Percentiles rank a stretch among this genome's conserved stretches.
Evolutionary conservation across 1,140 invertebrate species (phyloP).

Genomic region (Drosophila trapezifrons): DNA sequence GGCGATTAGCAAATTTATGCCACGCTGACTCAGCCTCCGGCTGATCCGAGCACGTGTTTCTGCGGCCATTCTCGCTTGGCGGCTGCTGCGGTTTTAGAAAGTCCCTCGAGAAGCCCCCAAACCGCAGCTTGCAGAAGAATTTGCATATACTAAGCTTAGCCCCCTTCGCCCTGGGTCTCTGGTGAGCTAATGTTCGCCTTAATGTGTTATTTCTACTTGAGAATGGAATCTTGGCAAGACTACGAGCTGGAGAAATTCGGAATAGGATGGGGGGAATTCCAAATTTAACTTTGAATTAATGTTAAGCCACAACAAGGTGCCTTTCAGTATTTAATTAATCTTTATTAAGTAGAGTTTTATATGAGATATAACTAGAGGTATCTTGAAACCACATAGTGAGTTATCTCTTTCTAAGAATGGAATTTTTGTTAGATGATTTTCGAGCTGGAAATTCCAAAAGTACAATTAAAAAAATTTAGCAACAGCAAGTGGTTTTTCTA

Average conservation of each 20-base stretch:
- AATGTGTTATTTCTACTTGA: slow-evolving; percentile 36
- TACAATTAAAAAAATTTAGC: no score
- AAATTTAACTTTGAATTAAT: background rate
- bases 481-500: no score
- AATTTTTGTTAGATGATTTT: slow-evolving; percentile 13
- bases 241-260: slow-evolving; percentile 8
- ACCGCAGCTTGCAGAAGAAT: slow-evolving; percentile 54
- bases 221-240: slow-evolving; percentile 28
- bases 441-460: background rate
- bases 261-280: background rate
- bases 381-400: background rate
- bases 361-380: no score
- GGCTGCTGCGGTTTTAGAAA: slow-evolving; percentile 78
- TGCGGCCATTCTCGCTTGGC: slow-evolving; percentile 50
- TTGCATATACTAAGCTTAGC: slow-evolving; percentile 34
- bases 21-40: slow-evolving; percentile 41
- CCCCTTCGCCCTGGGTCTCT: slow-evolving; percentile 15
- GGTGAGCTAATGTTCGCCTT: slow-evolving; percentile 36
- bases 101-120: slow-evolving; percentile 41
- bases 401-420: slow-evolving; percentile 16
- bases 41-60: slow-evolving; percentile 65
- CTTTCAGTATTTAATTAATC: background rate
- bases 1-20: slow-evolving; percentile 61
- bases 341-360: background rate
- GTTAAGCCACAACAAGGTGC: background rate